Evolutionary conservation across 2,888 invertebrate genomes (phyloP).

Genomic region (Stramonita haemastoma): DNA sequence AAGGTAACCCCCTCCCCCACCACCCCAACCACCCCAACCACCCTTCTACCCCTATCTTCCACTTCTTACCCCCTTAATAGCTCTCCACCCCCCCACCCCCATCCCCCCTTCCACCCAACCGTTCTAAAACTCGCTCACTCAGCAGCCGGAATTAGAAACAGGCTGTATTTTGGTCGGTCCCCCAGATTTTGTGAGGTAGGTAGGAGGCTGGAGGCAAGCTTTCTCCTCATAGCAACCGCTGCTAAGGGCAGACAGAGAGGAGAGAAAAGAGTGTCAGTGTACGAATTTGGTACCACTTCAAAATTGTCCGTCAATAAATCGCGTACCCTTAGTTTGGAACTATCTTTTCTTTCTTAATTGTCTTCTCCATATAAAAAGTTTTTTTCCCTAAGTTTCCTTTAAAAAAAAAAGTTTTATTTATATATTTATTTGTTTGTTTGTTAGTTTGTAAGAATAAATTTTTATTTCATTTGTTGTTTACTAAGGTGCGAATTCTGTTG

Average conservation of each 20-base stretch:
- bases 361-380: no score
- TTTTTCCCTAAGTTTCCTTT: no score
- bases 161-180: constrained; percentile 8
- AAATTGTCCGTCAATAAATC: not conserved
- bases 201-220: no score
- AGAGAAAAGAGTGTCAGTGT: not conserved
- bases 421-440: no score
- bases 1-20: not conserved
- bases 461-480: no score
- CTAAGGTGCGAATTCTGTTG: no score
- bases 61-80: not conserved
- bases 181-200: not conserved
- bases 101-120: not conserved
- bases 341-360: not conserved
- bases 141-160: constrained; percentile 31
- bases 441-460: no score
- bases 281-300: not conserved
- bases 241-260: not conserved
- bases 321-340: not conserved
- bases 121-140: constrained; percentile 34
- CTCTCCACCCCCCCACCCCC: not conserved
- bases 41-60: not conserved
- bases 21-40: not conserved
- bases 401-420: no score
- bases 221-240: not conserved